These are phyloP conservation scores for Crambe crambe DNA, from an alignment of 37 sponge, comb jelly and placozoan species.

Conservation along the genomic window DNA sequence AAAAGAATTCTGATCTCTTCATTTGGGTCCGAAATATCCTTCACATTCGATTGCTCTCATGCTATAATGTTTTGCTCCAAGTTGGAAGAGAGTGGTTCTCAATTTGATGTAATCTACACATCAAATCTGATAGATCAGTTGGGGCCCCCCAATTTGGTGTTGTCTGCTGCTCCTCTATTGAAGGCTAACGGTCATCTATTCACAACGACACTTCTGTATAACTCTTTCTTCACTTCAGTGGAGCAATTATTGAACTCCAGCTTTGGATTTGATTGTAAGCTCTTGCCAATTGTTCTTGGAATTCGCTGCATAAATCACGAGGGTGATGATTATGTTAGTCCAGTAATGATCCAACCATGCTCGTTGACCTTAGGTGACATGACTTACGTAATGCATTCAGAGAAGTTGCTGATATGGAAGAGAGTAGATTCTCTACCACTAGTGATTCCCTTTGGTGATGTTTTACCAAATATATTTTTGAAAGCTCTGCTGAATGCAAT, in stretches of 20 bases:
- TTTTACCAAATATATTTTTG: background rate
- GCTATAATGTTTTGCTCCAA: slow-evolving; percentile 12
- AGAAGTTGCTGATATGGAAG: slow-evolving; percentile 27
- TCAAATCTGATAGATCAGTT: slow-evolving; percentile 48
- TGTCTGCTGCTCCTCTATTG: slow-evolving; percentile 26
- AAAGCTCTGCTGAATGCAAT: too few relatives aligned
- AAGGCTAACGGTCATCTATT: slow-evolving; percentile 16
- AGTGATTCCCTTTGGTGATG: background rate
- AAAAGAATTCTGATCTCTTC: background rate
- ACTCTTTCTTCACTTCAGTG: background rate
- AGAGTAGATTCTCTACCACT: background rate
- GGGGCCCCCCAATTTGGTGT: slow-evolving; percentile 18
- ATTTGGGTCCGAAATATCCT: background rate
- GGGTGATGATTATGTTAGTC: background rate
- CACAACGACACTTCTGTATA: slow-evolving; percentile 15
- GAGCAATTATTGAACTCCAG: slow-evolving; percentile 2
- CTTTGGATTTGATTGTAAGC: slow-evolving; percentile 19
- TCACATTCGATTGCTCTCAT: slow-evolving; percentile 30
- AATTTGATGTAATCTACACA: slow-evolving; percentile 35
- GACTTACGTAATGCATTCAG: background rate
- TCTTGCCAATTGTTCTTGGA: slow-evolving; percentile 31
- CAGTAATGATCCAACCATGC: background rate
- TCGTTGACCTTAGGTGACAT: background rate
- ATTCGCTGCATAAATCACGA: slow-evolving; percentile 40
- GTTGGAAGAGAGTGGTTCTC: background rate